Conservation (phyloP, 2,113 vertebrate species). For the Galbula dea region DNA sequence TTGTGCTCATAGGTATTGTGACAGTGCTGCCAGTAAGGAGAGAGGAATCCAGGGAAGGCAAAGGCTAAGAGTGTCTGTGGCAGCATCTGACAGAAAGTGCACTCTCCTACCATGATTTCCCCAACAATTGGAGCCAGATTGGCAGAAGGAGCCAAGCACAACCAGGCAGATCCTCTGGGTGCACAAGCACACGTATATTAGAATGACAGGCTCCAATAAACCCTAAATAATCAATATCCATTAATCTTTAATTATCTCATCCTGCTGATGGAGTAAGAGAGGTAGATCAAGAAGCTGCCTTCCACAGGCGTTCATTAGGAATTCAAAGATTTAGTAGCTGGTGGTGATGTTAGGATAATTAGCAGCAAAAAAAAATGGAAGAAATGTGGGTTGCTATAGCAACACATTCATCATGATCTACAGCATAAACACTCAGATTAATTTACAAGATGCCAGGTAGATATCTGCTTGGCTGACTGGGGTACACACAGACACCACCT, state of each 20-base stretch:
- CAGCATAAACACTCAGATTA: slow-evolving; percentile 82
- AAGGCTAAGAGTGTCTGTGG: no score
- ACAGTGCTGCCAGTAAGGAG: not conserved
- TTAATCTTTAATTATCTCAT: slow-evolving; percentile 56
- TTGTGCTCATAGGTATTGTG: not conserved
- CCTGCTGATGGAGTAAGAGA: slow-evolving; percentile 39
- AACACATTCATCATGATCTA: slow-evolving; percentile 81
- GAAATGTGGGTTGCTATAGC: slow-evolving; percentile 83
- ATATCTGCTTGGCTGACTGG: slow-evolving; percentile 72
- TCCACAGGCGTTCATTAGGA: slow-evolving; percentile 76
- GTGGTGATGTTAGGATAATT: slow-evolving; percentile 81
- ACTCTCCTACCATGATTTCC: not conserved
- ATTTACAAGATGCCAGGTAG: slow-evolving; percentile 83
- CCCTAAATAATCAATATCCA: slow-evolving; percentile 65
- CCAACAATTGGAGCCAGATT: not conserved
- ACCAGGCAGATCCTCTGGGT: not conserved
- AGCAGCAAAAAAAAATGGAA: slow-evolving; percentile 71
- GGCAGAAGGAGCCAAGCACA: not conserved
- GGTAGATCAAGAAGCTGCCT: slow-evolving; percentile 68
- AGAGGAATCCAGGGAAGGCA: not conserved
- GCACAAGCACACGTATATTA: not conserved
- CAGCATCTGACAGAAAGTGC: slow-evolving; percentile 7
- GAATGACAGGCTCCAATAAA: slow-evolving; percentile 46
- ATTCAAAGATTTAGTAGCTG: slow-evolving; percentile 82
- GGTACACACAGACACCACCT: slow-evolving; percentile 76